Percentiles rank a stretch among this genome's conserved stretches.
Evolutionary conservation across 1,140 invertebrate species (phyloP).

Genomic region (Ips typographus): DNA sequence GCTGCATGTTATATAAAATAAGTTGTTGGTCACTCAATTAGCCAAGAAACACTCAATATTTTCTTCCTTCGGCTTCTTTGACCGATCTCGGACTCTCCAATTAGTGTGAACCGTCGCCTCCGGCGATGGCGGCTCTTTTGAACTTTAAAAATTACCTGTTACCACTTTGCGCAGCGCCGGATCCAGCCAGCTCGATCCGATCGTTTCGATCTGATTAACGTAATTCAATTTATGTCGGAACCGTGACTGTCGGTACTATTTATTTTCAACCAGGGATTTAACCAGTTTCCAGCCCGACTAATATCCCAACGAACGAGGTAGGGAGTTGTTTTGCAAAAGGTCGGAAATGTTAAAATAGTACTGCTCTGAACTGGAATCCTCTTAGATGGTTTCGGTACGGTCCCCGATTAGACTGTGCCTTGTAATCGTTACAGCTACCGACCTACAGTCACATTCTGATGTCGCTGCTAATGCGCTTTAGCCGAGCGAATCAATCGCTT

Average conservation of each 20-base stretch:
- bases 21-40: constrained; percentile 55
- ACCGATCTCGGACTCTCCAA: constrained; percentile 50
- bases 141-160: constrained; percentile 43
- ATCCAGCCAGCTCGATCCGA: constrained; percentile 4
- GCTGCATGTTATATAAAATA: constrained; percentile 39
- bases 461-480: constrained; percentile 27
- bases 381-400: neutral
- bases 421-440: neutral
- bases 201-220: constrained; percentile 1
- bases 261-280: neutral
- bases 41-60: constrained; percentile 52
- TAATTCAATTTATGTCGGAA: neutral
- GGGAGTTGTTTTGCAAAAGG: too few relatives aligned
- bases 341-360: neutral
- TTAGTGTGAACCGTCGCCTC: constrained; percentile 53
- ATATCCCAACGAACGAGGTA: too few relatives aligned
- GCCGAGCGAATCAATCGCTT: constrained; percentile 31
- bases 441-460: neutral
- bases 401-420: neutral
- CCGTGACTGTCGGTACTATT: neutral
- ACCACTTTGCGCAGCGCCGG: constrained; percentile 34
- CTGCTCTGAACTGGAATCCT: neutral
- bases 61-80: constrained; percentile 52
- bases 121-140: constrained; percentile 40
- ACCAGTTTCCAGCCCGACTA: too few relatives aligned